Evolutionary conservation across 2,888 invertebrate genomes (phyloP), one percentile per base, ranked within the genome.

Genomic region (Diarsia brunnea): DNA sequence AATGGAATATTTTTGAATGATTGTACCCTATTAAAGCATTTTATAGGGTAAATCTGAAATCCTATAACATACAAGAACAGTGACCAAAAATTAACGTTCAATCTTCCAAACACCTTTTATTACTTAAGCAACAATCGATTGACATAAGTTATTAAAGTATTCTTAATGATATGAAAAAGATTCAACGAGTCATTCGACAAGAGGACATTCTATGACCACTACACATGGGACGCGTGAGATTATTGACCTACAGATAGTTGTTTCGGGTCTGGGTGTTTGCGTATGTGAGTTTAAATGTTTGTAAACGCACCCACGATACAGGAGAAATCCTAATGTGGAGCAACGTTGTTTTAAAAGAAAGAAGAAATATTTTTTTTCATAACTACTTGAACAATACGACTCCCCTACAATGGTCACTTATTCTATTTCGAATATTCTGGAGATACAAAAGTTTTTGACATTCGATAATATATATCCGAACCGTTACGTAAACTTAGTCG

Each of bases 401-500:
- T 38, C 16, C 0, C 19, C 14, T 12, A 38, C 16, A 51, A n/a
- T 51, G 1, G 24, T 24, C 11, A n/a, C 43, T 65, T 43, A 47
- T 61, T 72, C 31, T 58, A 43, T 43, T n/a, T 71, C 53, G 53
- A 79, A 85, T 73, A 75, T 79, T 79, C 55, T 68, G 7, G 60
- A 63, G 49, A 65, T 43, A 69, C 27, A 67, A 75, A 84, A 85
- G 53, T 85, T 79, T 31, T 68, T 43, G 61, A 51, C 63, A 61
- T 63, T 81, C 65, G 43, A 78, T 77, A 82, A 75, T 63, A 53
- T 65, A 76, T 51, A 68, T 31, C 51, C 60, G 63, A 73, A 73
- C 53, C 68, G 72, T 77, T 79, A 81, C 80, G 73, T 86, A 74
- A 79, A 77, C 79, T 73, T 43, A 55, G 65, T 67, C 38, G 38